Base-by-base conservation (phyloP, 1,140 invertebrate genomes). In the Melipona quadrifasciata region DNA sequence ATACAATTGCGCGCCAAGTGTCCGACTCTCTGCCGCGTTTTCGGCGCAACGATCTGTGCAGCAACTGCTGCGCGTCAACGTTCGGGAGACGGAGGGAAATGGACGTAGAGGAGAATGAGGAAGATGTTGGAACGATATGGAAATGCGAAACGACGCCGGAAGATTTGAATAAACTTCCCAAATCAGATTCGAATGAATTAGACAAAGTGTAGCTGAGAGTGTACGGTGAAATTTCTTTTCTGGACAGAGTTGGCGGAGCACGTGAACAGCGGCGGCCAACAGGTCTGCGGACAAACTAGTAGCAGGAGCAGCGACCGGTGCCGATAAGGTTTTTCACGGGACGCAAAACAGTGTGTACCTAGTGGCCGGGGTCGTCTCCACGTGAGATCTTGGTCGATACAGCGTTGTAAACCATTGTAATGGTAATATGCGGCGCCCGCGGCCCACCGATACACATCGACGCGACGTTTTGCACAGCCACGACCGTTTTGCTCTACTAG, bases 371-470 rank as follows among this genome's bases (percentile, higher is more conserved):
- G 72, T 79, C 79, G 80, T 76, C 82, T 74, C 80, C 82, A 84
- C 84, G 85, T 73, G 84, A 90, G 91, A 92, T 92, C 89, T 76
- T 77, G 57, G 31, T 80, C 85, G 91, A 92, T 92, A 91, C 61
- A 86, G 82, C 82, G 80, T 91, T 91, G 87, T 92, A 88, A 91
- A 92, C 78, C 90, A 92, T 92, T 92, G 91, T 92, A 91, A 92
- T 92, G 91, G 91, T 92, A 92, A 92, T 91, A 89, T 81, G 86
- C 83, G 85, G 89, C 80, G 85, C 80, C 80, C 82, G 64, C 67
- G 61, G 72, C n/a, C 39, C 34, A 76, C 71, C 68, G 89, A 90
- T 83, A 87, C 86, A 77, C 82, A 88, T 89, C 76, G 68, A 61
- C 47, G 31, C 39, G 39, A 47, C 39, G 39, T 47, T 47, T 47